A percentile compares a stretch with the other conserved stretches of the same genome.
Conservation (phyloP, 1,140 invertebrate genomes). For the Laodelphax striatellus region DNA sequence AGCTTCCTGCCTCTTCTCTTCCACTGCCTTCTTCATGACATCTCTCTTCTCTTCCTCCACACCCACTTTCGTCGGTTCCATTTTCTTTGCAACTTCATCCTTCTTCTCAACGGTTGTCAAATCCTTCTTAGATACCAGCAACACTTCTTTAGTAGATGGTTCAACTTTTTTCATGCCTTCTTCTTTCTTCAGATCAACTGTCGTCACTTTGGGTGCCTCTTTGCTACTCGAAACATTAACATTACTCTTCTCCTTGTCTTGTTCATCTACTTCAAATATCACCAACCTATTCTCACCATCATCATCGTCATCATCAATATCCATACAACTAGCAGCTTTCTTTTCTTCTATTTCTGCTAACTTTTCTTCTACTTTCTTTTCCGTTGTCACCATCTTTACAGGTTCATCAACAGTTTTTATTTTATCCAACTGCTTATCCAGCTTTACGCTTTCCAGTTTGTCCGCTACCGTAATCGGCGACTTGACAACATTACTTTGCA, state of each 20-base stretch:
- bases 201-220: not conserved
- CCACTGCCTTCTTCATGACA: not conserved
- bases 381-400: not conserved
- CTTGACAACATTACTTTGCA: too few species aligned
- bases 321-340: constrained; percentile 17
- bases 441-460: not conserved
- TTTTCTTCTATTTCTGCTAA: constrained; percentile 10
- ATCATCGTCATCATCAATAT: constrained; percentile 28
- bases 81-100: not conserved
- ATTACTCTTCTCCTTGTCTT: constrained; percentile 32
- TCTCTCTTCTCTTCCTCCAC: constrained; percentile 20
- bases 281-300: constrained; percentile 39
- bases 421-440: not conserved
- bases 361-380: not conserved
- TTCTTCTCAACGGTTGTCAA: not conserved
- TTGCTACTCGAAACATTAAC: not conserved
- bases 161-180: not conserved
- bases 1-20: not conserved
- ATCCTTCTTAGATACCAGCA: not conserved
- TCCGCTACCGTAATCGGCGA: too few species aligned
- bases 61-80: not conserved
- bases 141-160: not conserved
- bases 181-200: not conserved
- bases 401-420: constrained; percentile 10
- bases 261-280: constrained; percentile 43